Percentiles rank a stretch among this genome's conserved stretches.
Conservation (phyloP, 2,797 vertebrate genomes). For the Notoglanidium macrostoma region DNA sequence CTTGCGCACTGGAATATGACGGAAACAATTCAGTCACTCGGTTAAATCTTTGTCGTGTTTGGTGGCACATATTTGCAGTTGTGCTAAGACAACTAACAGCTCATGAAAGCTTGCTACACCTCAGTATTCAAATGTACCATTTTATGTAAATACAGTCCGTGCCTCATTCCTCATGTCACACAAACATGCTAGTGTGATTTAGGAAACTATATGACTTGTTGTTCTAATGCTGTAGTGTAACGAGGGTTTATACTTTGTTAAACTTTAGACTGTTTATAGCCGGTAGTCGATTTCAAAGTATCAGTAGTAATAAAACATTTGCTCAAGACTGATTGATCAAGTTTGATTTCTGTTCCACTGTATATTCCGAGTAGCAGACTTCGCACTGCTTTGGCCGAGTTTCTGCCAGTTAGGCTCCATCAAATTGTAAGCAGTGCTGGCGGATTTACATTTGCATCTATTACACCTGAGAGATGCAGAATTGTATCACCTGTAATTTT, state of each 20-base stretch:
- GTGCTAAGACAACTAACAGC: neutral
- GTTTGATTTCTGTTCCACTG: constrained; percentile 7
- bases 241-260: neutral
- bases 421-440: too few relatives aligned
- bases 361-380: neutral
- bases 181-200: too few relatives aligned
- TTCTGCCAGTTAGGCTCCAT: neutral
- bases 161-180: neutral
- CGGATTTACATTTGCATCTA: neutral
- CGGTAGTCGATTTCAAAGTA: neutral
- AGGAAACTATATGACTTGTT: neutral
- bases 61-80: neutral
- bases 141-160: neutral
- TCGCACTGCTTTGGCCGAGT: neutral
- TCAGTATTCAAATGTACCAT: neutral
- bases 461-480: neutral
- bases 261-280: neutral
- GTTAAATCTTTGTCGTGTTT: neutral
- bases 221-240: neutral
- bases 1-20: neutral
- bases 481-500: neutral
- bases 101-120: neutral
- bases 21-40: neutral
- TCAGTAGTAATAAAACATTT: neutral
- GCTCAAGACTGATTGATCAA: neutral